Conservation (phyloP, 2,888 invertebrate genomes). For the Caenorhabditis macrosperma region DNA sequence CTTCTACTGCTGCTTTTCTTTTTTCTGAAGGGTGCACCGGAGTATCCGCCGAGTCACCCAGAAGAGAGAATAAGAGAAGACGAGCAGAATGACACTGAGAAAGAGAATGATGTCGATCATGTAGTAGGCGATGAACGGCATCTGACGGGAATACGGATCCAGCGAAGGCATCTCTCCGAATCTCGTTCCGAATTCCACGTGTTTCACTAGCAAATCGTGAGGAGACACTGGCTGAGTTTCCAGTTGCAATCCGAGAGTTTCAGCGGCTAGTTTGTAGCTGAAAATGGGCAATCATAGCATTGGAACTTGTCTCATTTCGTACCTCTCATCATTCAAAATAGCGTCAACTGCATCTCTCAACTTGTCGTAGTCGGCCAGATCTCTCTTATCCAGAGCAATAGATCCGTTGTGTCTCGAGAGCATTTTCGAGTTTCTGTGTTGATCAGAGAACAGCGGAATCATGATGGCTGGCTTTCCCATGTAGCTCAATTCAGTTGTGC, state of each 20-base stretch:
- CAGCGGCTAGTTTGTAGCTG: slow-evolving; percentile 24
- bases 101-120: slow-evolving; percentile 26
- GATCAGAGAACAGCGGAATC: slow-evolving; percentile 44
- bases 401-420: slow-evolving; percentile 52
- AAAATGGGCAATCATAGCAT: too few relatives aligned
- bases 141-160: slow-evolving; percentile 14
- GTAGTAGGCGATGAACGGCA: slow-evolving; percentile 16
- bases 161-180: slow-evolving; percentile 29
- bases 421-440: slow-evolving; percentile 42
- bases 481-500: slow-evolving; percentile 41
- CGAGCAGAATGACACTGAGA: neutral
- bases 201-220: slow-evolving; percentile 16
- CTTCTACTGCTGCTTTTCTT: neutral
- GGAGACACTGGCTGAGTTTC: slow-evolving; percentile 27
- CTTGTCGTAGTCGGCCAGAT: neutral
- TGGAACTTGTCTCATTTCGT: too few relatives aligned
- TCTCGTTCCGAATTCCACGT: slow-evolving; percentile 24
- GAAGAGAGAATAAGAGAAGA: neutral
- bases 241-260: neutral
- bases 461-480: slow-evolving; percentile 40
- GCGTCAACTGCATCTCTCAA: neutral
- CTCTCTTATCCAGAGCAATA: slow-evolving; percentile 18
- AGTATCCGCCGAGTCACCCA: neutral
- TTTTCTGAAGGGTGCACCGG: neutral
- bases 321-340: slow-evolving; percentile 20